Base-by-base conservation (phyloP, 2,888 invertebrate species). In the Chalcis sispes region DNA sequence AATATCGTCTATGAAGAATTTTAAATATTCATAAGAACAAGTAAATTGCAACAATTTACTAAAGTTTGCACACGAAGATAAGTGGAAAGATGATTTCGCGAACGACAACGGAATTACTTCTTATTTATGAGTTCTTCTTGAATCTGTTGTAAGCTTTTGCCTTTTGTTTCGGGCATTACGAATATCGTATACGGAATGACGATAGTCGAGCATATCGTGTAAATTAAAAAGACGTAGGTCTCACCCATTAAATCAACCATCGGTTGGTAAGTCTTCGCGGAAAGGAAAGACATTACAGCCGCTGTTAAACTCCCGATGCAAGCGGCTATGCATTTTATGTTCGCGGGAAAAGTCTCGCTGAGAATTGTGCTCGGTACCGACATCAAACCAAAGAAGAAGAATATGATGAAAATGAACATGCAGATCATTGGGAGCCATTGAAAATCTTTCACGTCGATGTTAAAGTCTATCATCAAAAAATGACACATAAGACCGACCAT, bases 81-180 rank as follows among this genome's bases (percentile, higher is more conserved):
- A n/a, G n/a, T n/a, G n/a, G n/a, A n/a, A n/a, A n/a, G n/a, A n/a
- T n/a, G n/a, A n/a, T n/a, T n/a, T n/a, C n/a, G n/a, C n/a, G n/a
- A n/a, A n/a, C n/a, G n/a, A n/a, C n/a, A n/a, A n/a, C n/a, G n/a
- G 10, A 23, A 54, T 54, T 23, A 59, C 7, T 2, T 18, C 2
- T 54, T 48, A 2, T 46, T 71, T 20, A 58, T 71, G 0, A 72
- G 23, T 25, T 75, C 69, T 23, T 72, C 74, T 46, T 79, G 77
- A 58, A 80, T 79, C 52, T 80, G 75, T 58, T 82, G 80, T 1
- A 86, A 64, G 0, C 82, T 82, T 66, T 85, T 87, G 0, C 85
- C 85, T 64, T 83, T 86, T 0, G 86, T 86, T 67, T 86, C 85
- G 2, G 83, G 82, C n/a, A 87, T 42, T 7, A 65, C 13, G 40